A percentile compares a stretch with the other conserved stretches of the same genome.
phyloP scores from a whole-genome alignment of 2,797 vertebrate genomes.

The Toxotes lorentzi region DNA sequence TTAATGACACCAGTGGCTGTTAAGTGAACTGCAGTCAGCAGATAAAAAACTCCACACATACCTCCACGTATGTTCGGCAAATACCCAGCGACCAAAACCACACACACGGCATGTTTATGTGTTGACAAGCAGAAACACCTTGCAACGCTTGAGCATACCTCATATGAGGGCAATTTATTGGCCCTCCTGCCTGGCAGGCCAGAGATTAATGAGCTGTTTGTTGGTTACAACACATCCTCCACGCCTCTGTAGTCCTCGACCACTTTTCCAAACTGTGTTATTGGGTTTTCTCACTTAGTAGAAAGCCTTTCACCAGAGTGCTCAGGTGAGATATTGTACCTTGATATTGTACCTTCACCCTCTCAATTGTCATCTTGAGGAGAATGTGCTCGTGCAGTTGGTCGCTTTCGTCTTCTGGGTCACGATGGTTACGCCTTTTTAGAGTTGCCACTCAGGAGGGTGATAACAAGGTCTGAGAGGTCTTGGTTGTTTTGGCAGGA shows the following conservation, averaged over 20 bases:
- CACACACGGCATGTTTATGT: conserved; percentile 2
- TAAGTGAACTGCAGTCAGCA: background rate
- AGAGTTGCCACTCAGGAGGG: background rate
- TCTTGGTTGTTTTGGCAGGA: background rate
- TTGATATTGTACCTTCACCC: conserved; percentile 11
- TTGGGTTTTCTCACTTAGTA: conserved; percentile 24
- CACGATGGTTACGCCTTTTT: background rate
- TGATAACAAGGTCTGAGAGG: conserved; percentile 5
- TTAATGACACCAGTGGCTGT: no score
- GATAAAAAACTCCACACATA: background rate
- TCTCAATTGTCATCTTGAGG: conserved; percentile 25
- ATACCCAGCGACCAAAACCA: background rate
- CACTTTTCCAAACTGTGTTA: conserved; percentile 27
- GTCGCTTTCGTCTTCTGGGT: conserved; percentile 22
- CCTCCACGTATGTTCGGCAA: background rate
- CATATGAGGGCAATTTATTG: conserved; percentile 48
- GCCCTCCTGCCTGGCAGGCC: conserved; percentile 34
- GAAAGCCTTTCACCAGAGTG: conserved; percentile 1
- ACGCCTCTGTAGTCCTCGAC: conserved; percentile 3
- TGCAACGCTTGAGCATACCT: conserved; percentile 34
- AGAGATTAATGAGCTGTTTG: conserved; percentile 64
- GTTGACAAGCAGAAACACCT: conserved; percentile 32
- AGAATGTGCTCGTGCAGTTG: background rate
- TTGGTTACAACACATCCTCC: conserved; percentile 35
- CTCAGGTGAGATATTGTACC: conserved; percentile 23